Conservation (phyloP, 2,113 vertebrate species). For the Sinocyclocheilus anophthalmus region DNA sequence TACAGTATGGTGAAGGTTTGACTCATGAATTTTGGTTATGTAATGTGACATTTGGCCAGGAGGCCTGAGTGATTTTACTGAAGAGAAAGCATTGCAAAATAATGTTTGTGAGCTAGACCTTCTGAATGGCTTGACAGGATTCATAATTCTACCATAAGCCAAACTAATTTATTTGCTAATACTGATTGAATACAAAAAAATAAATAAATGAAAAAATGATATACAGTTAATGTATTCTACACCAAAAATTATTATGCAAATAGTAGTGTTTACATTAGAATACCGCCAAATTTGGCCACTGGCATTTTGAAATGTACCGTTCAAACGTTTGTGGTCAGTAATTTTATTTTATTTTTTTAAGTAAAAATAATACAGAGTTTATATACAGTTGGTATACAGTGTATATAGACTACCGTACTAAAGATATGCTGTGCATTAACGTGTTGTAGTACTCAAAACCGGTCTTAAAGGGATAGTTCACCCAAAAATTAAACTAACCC, state of each 20-base stretch:
- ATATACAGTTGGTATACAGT: no score
- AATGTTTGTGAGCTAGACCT: neutral
- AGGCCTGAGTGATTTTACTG: no score
- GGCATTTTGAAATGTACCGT: neutral
- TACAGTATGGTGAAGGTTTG: neutral
- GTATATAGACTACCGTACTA: no score
- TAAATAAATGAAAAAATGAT: no score
- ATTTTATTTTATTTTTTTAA: neutral
- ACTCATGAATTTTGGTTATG: neutral
- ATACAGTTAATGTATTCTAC: no score
- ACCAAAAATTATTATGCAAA: no score
- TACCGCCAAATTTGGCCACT: neutral
- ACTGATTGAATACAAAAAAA: neutral
- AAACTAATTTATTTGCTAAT: neutral
- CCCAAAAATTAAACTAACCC: no score
- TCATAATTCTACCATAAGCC: neutral
- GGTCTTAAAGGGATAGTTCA: no score
- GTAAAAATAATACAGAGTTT: no score
- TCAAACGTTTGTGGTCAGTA: neutral
- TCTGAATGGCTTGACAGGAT: neutral
- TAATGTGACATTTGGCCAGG: neutral
- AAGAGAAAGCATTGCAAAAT: neutral
- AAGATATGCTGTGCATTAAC: conserved; percentile 21
- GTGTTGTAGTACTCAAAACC: no score
- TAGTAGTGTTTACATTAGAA: conserved; percentile 1